A percentile compares a stretch with the other conserved stretches of the same genome.
phyloP scores from a whole-genome alignment of 2,888 invertebrate species.

The Orthosia gothica region DNA sequence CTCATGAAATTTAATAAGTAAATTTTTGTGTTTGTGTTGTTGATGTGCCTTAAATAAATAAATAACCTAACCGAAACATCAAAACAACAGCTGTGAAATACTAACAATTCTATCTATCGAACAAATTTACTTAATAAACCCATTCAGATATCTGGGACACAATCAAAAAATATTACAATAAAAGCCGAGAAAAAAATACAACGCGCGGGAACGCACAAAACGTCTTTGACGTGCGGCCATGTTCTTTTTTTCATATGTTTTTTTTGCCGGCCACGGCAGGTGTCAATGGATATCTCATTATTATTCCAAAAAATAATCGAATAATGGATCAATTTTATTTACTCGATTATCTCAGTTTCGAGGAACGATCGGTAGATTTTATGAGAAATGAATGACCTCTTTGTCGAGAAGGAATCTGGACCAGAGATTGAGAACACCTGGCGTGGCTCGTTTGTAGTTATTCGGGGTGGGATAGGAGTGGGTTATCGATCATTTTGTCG shows the following conservation, averaged over 20 bases:
- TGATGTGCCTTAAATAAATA: too few relatives aligned
- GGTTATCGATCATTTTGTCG: slow-evolving; percentile 56
- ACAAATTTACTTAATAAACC: slow-evolving; percentile 70
- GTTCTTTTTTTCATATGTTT: too few relatives aligned
- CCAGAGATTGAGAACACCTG: slow-evolving; percentile 81
- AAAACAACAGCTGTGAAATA: slow-evolving; percentile 65
- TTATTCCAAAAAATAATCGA: slow-evolving; percentile 85
- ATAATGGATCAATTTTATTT: slow-evolving; percentile 79
- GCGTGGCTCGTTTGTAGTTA: slow-evolving; percentile 73
- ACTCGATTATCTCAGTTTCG: slow-evolving; percentile 83
- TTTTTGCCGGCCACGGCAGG: slow-evolving; percentile 61
- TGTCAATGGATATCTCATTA: slow-evolving; percentile 85
- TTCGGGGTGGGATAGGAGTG: slow-evolving; percentile 67
- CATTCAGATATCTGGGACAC: slow-evolving; percentile 68
- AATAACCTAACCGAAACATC: slow-evolving; percentile 24
- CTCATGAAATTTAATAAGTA: too few relatives aligned
- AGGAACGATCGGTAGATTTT: slow-evolving; percentile 81
- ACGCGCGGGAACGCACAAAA: slow-evolving; percentile 67
- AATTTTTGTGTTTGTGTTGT: too few relatives aligned
- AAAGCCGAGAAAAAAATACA: slow-evolving; percentile 64
- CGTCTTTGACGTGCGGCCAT: too few relatives aligned
- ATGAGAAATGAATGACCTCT: slow-evolving; percentile 74
- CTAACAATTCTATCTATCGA: slow-evolving; percentile 46
- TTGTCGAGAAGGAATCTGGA: slow-evolving; percentile 77
- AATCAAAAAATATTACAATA: slow-evolving; percentile 71